These are phyloP conservation scores for Pogonomyrmex californicus DNA, from an alignment of 1,140 invertebrate genomes.

Conservation along the genomic window DNA sequence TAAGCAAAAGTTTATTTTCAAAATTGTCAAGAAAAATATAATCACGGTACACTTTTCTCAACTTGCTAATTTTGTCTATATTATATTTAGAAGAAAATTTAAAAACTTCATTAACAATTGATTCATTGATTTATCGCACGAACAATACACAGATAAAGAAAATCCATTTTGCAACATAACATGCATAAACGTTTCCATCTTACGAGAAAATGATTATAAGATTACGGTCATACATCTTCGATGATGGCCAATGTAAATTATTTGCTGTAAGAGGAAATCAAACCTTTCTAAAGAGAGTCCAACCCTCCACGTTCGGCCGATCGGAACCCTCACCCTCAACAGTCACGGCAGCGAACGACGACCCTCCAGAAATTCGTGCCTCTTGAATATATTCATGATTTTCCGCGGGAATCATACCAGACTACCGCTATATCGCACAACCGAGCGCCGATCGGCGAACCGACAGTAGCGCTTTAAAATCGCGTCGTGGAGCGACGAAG, in stretches of 20 bases:
- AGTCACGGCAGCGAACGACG: conserved; percentile 37
- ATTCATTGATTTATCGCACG: background rate
- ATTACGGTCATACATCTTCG: conserved; percentile 58
- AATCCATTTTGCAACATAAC: background rate
- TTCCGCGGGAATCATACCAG: conserved; percentile 66
- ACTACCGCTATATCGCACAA: conserved; percentile 36
- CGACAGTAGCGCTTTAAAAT: conserved; percentile 74
- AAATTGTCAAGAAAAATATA: background rate
- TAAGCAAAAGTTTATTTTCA: background rate
- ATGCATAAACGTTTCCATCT: background rate
- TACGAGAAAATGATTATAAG: conserved; percentile 15
- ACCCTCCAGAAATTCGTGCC: conserved; percentile 69
- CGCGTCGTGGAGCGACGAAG: conserved; percentile 56
- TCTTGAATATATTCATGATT: conserved; percentile 81
- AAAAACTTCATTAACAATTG: background rate
- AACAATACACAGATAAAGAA: background rate
- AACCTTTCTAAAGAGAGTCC: conserved; percentile 7
- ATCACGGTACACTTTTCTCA: background rate
- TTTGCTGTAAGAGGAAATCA: conserved; percentile 57
- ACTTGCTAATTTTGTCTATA: background rate
- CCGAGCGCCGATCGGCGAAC: conserved; percentile 7
- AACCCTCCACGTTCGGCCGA: background rate
- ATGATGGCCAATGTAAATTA: conserved; percentile 67
- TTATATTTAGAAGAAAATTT: background rate
- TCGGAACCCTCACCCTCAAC: conserved; percentile 24